These are phyloP conservation scores for Andrena bucephala DNA, from an alignment of 2,888 invertebrate species.

Conservation along the genomic window DNA sequence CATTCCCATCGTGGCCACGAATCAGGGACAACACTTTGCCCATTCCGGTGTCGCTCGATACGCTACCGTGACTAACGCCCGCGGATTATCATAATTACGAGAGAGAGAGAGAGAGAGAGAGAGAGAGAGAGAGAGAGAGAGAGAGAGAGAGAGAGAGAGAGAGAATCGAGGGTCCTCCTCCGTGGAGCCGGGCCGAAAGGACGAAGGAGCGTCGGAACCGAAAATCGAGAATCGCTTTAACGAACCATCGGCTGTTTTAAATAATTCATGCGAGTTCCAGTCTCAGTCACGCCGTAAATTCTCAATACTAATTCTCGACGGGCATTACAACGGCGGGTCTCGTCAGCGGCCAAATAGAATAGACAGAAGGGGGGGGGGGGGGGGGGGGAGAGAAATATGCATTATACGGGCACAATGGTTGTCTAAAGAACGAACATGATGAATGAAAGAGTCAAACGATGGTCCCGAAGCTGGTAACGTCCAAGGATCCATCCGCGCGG, in stretches of 20 bases:
- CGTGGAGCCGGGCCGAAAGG: background rate
- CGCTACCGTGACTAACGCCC: slow-evolving; percentile 10
- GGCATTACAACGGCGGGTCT: slow-evolving; percentile 22
- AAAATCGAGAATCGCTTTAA: slow-evolving; percentile 25
- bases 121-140: slow-evolving; percentile 5
- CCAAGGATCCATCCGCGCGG: slow-evolving; percentile 68
- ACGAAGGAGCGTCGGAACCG: too few relatives aligned
- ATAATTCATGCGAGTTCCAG: slow-evolving; percentile 38
- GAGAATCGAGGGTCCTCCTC: background rate
- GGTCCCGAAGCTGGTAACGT: slow-evolving; percentile 73
- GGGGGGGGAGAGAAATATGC: slow-evolving; percentile 33
- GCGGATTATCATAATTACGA: slow-evolving; percentile 48
- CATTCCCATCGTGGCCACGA: slow-evolving; percentile 23
- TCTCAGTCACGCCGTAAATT: slow-evolving; percentile 38
- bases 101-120: slow-evolving; percentile 14
- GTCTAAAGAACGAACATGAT: slow-evolving; percentile 66
- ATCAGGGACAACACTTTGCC: background rate
- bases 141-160: slow-evolving; percentile 5
- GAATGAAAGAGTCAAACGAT: slow-evolving; percentile 73
- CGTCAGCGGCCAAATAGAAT: slow-evolving; percentile 40
- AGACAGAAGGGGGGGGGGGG: background rate
- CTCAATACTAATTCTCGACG: slow-evolving; percentile 48
- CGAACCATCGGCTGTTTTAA: slow-evolving; percentile 28
- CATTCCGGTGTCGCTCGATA: slow-evolving; percentile 20
- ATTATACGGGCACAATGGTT: slow-evolving; percentile 64